Base-by-base conservation (phyloP, 1,140 invertebrate species). In the Thaumetopoea pityocampa region DNA sequence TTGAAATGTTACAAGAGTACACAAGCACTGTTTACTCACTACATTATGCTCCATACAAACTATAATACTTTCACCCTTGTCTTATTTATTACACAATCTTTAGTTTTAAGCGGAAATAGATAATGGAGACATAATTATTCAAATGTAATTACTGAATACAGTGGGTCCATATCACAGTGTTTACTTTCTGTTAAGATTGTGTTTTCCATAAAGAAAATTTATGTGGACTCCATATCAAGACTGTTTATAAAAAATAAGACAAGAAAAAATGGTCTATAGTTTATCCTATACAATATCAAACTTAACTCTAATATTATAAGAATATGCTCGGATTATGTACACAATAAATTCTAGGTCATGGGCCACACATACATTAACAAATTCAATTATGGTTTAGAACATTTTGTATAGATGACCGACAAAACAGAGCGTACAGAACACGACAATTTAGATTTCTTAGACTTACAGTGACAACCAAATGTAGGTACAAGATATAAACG, bases 1-100 rank as follows among this genome's bases (percentile, higher is more conserved):
- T 37, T 67, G 67, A 67, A 62, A 69, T 63, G 60, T 60, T 70
- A 71, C 66, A 78, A 67, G 50, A 65, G 51, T 63, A 24, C 33
- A 29, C 63, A 74, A 60, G 70, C 23, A 53, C 55, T 71, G 33
- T 41, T 41, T 41, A 41, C 19, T 30, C 24, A 14, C 37, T 41
- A 41, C 14, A 22, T 12, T 35, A 24, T 33, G 14, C 12, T 15
- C 7, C 20, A 24, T 35, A 35, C 20, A 15, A 6, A 14, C n/a
- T 23, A 30, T n/a, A n/a, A n/a, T n/a, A n/a, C n/a, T n/a, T n/a
- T n/a, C n/a, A n/a, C n/a, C n/a, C n/a, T n/a, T n/a, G n/a, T n/a
- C n/a, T n/a, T n/a, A n/a, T n/a, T n/a, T n/a, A n/a, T n/a, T n/a
- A n/a, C n/a, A n/a, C n/a, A n/a, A n/a, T n/a, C n/a, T n/a, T n/a